phyloP scores from a whole-genome alignment of 2,797 vertebrate genomes.

The Crenichthys baileyi region DNA sequence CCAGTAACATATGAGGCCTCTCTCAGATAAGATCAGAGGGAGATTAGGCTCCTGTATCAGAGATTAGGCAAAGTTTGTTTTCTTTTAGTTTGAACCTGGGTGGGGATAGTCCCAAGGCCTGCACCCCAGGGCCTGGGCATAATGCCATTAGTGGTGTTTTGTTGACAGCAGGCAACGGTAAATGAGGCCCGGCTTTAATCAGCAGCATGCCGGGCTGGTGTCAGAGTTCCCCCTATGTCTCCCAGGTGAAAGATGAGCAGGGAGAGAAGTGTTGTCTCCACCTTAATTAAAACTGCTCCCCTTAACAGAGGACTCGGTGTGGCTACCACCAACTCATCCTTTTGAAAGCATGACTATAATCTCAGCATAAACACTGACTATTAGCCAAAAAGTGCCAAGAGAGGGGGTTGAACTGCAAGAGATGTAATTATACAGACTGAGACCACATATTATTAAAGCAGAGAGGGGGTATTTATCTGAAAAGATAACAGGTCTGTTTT shows the following conservation, averaged over 20 bases:
- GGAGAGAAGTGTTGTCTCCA: conserved; percentile 81
- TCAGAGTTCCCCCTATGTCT: conserved; percentile 86
- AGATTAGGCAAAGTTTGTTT: conserved; percentile 80
- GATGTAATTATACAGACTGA: conserved; percentile 79
- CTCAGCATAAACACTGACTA: conserved; percentile 72
- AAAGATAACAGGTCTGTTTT: conserved; percentile 55
- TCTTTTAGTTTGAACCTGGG: conserved; percentile 76
- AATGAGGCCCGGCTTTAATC: conserved; percentile 87
- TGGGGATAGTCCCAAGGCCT: conserved; percentile 71
- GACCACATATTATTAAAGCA: conserved; percentile 77
- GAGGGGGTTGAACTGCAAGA: conserved; percentile 57
- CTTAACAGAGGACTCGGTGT: conserved; percentile 59
- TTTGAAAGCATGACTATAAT: conserved; percentile 64
- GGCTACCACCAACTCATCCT: conserved; percentile 54
- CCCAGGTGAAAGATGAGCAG: conserved; percentile 88
- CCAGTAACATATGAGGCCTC: conserved; percentile 54
- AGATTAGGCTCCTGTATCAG: conserved; percentile 77
- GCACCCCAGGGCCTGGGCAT: conserved; percentile 78
- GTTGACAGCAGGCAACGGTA: conserved; percentile 85
- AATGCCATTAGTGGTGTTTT: conserved; percentile 87
- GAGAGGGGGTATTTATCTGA: conserved; percentile 65
- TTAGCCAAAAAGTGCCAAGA: conserved; percentile 61
- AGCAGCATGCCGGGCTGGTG: conserved; percentile 82
- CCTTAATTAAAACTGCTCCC: conserved; percentile 84
- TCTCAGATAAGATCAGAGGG: conserved; percentile 68